Conservation (phyloP, 2,797 vertebrate species). For the Bufotes viridis region DNA sequence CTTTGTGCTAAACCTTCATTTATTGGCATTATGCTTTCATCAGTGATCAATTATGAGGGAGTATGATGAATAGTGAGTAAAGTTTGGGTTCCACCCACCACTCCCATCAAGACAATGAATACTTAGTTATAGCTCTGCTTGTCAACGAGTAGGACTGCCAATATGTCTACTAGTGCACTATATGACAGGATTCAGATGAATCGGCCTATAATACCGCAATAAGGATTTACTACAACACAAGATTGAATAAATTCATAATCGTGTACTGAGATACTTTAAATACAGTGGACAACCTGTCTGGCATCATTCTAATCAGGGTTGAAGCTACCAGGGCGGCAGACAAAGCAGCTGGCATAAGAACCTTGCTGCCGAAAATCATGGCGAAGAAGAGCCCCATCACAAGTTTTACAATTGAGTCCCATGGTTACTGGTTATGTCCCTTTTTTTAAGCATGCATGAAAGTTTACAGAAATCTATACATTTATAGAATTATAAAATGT, state of each 20-base stretch:
- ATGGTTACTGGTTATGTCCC: too few species aligned
- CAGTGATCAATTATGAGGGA: constrained; percentile 43
- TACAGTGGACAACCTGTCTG: not conserved
- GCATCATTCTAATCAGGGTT: not conserved
- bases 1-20: constrained; percentile 16
- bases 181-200: not conserved
- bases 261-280: not conserved
- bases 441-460: too few species aligned
- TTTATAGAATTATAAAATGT: too few species aligned
- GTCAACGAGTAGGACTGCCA: constrained; percentile 14
- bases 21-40: constrained; percentile 51
- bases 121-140: constrained; percentile 2
- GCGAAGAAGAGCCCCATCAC: too few species aligned
- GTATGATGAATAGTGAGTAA: constrained; percentile 47
- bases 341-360: not conserved
- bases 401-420: too few species aligned
- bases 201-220: not conserved
- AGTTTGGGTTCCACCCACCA: constrained; percentile 48
- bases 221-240: not conserved
- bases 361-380: too few species aligned
- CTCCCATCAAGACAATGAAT: constrained; percentile 39
- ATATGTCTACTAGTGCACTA: not conserved
- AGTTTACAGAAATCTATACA: too few species aligned
- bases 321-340: not conserved
- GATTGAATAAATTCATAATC: not conserved